Percentiles rank a stretch among this genome's conserved stretches.
Evolutionary conservation across 2,113 vertebrate genomes (phyloP).

Genomic region (Balaenoptera acutorostrata): DNA sequence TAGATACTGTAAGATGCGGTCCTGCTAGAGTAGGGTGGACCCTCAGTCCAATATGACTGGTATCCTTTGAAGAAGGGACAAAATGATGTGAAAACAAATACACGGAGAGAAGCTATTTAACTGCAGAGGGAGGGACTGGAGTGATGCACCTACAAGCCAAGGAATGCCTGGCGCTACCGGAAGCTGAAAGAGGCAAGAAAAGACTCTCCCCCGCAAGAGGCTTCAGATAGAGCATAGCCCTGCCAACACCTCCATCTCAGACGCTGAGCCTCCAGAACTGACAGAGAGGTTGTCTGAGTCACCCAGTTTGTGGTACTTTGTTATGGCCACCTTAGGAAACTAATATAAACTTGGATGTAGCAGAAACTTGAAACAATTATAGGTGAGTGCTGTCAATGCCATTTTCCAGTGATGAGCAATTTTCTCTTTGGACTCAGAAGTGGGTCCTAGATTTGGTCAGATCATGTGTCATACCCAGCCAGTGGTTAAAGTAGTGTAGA

Average conservation of each 20-base stretch:
- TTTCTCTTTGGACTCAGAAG: neutral
- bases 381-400: too few species aligned
- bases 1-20: neutral
- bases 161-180: too few species aligned
- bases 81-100: neutral
- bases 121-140: fast-evolving
- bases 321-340: neutral
- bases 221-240: neutral
- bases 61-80: neutral
- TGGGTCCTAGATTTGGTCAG: neutral
- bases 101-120: neutral
- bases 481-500: neutral
- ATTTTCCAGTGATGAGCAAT: neutral
- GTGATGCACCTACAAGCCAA: neutral
- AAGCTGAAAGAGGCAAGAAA: neutral
- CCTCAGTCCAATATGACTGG: neutral
- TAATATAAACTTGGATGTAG: neutral
- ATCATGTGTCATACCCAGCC: neutral
- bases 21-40: neutral
- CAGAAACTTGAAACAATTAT: neutral
- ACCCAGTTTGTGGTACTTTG: neutral
- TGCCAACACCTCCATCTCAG: neutral
- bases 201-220: neutral
- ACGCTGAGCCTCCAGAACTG: neutral
- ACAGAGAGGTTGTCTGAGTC: neutral